Conservation (phyloP, 23 tunicate species). For the Styela plicata region DNA sequence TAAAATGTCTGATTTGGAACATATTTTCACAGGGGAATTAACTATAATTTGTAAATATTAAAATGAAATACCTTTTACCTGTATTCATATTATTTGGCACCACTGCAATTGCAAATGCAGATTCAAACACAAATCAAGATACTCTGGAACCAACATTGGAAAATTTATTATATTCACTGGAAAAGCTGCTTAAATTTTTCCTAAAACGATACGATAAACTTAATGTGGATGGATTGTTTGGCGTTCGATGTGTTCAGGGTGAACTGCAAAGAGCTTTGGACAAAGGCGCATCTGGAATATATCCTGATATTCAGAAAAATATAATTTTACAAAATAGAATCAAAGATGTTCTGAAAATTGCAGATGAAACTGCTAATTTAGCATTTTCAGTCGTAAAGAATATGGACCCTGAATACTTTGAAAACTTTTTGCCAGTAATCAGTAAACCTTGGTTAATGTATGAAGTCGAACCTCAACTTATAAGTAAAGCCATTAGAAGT, state of each 20-base stretch:
- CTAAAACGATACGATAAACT: not conserved
- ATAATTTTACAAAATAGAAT: not conserved
- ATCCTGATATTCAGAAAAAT: conserved; percentile 1
- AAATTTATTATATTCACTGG: not conserved
- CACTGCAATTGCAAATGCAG: not conserved
- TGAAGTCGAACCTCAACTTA: conserved; percentile 38
- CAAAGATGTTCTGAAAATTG: not conserved
- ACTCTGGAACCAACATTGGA: conserved; percentile 7
- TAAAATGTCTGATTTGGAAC: too few species aligned
- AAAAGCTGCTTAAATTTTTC: not conserved
- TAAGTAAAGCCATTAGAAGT: not conserved
- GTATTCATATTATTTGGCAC: not conserved
- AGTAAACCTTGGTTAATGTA: conserved; percentile 37
- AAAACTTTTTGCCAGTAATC: conserved; percentile 14
- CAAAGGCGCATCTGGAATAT: conserved; percentile 36
- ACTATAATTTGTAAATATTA: too few species aligned
- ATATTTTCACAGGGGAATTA: too few species aligned
- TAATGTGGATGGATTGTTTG: conserved; percentile 14
- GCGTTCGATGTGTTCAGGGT: conserved; percentile 3
- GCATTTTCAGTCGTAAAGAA: conserved; percentile 32
- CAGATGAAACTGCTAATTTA: conserved; percentile 6
- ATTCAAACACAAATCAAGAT: not conserved
- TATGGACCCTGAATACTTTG: conserved; percentile 34
- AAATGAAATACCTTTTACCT: not conserved
- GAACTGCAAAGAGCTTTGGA: conserved; percentile 23